These are phyloP conservation scores for Carassius carassius DNA, from an alignment of 2,113 vertebrate genomes.

Conservation along the genomic window DNA sequence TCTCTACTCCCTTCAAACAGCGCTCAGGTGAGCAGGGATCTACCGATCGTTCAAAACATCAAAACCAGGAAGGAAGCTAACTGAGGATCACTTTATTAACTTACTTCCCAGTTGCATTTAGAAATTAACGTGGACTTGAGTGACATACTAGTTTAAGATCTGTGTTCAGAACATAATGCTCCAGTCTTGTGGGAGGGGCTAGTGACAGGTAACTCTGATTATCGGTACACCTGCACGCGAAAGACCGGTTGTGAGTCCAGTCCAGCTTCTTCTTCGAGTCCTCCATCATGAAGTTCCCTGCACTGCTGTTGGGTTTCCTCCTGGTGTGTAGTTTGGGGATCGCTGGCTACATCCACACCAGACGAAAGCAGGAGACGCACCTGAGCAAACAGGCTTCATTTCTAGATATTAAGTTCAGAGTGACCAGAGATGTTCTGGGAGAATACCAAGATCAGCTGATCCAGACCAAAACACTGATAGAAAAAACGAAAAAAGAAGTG, in stretches of 20 bases:
- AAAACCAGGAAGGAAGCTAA: background rate
- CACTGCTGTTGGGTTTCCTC: slow-evolving; percentile 8
- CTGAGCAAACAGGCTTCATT: slow-evolving; percentile 45
- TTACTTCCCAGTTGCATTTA: background rate
- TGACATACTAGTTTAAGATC: background rate
- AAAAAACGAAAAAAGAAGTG: rapidly evolving
- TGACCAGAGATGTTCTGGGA: slow-evolving; percentile 61
- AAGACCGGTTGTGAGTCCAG: background rate
- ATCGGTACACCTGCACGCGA: background rate
- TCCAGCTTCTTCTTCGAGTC: background rate
- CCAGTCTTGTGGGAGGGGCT: background rate
- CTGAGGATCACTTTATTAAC: background rate
- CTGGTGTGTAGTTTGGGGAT: slow-evolving; percentile 41
- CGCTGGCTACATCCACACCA: slow-evolving; percentile 48
- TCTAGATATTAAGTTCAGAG: slow-evolving; percentile 60
- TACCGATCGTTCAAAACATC: background rate
- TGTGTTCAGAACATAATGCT: background rate
- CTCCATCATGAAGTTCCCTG: slow-evolving; percentile 36
- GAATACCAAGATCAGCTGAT: slow-evolving; percentile 46
- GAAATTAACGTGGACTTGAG: background rate
- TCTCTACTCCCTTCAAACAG: background rate
- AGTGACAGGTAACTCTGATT: background rate
- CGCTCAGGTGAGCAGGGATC: background rate
- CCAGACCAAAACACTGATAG: background rate
- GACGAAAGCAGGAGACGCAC: slow-evolving; percentile 3